Evolutionary conservation across 2,113 vertebrate genomes (phyloP).

Genomic region (Dipodomys merriami): DNA sequence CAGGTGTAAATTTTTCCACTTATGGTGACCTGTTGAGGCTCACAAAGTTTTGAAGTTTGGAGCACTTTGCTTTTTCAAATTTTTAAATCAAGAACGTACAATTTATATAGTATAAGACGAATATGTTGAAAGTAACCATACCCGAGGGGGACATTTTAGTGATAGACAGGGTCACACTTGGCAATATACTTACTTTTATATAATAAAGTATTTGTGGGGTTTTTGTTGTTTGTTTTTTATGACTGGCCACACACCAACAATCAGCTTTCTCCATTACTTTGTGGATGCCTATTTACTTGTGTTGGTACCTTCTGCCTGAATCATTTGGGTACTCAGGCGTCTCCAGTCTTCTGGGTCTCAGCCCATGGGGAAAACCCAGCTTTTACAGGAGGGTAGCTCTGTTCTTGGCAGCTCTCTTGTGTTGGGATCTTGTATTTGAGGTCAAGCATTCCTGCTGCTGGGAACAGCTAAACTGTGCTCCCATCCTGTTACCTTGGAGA

Average conservation of each 20-base stretch:
- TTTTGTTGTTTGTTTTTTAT: background rate
- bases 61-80: background rate
- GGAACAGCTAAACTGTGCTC: constrained; percentile 41
- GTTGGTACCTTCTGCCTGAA: background rate
- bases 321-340: background rate
- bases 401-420: constrained; percentile 40
- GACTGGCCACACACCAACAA: background rate
- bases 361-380: background rate
- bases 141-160: background rate
- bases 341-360: constrained; percentile 10
- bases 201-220: constrained; percentile 15
- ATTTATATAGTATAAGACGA: background rate
- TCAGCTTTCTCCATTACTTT: background rate
- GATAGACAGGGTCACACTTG: background rate
- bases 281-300: background rate
- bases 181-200: background rate
- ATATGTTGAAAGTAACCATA: background rate
- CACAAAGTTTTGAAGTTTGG: background rate
- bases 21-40: background rate
- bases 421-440: constrained; percentile 55
- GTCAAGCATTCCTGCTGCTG: constrained; percentile 53
- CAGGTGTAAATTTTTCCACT: background rate
- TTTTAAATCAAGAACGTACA: background rate
- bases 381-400: background rate
- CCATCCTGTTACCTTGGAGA: constrained; percentile 74